Percentiles rank a stretch among this genome's conserved stretches.
Conservation (phyloP, 2,888 invertebrate genomes). For the Xestia ashworthii region DNA sequence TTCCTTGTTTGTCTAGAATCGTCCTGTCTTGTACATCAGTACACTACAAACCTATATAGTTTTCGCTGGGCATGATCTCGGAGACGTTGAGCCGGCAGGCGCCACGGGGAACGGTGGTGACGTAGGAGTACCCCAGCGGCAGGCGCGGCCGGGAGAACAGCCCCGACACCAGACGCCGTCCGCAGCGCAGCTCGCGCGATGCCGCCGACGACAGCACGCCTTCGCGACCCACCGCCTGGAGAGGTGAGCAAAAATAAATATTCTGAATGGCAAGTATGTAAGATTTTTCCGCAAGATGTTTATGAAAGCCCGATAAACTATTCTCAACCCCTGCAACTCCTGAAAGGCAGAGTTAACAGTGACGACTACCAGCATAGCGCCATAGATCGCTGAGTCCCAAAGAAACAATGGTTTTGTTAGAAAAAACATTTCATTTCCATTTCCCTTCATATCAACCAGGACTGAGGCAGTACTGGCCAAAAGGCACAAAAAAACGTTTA, state of each 20-base stretch:
- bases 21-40: too few species aligned
- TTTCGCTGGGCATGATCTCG: conserved; percentile 95
- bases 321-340: neutral
- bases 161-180: conserved; percentile 94
- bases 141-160: conserved; percentile 95
- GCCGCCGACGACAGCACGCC: conserved; percentile 93
- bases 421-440: neutral
- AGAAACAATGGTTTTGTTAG: neutral
- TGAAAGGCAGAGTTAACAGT: neutral
- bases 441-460: neutral
- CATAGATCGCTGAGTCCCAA: neutral
- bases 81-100: conserved; percentile 97
- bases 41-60: conserved; percentile 94
- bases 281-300: neutral
- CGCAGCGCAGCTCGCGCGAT: conserved; percentile 86
- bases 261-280: neutral
- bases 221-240: conserved; percentile 96
- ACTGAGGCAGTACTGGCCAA: neutral
- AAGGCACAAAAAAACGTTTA: neutral
- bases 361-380: neutral
- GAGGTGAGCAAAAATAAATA: conserved; percentile 64
- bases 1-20: neutral
- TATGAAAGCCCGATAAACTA: neutral
- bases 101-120: conserved; percentile 96
- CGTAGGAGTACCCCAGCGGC: conserved; percentile 95